phyloP scores from a whole-genome alignment of 2,797 vertebrate genomes.

The Hylomyscus alleni region DNA sequence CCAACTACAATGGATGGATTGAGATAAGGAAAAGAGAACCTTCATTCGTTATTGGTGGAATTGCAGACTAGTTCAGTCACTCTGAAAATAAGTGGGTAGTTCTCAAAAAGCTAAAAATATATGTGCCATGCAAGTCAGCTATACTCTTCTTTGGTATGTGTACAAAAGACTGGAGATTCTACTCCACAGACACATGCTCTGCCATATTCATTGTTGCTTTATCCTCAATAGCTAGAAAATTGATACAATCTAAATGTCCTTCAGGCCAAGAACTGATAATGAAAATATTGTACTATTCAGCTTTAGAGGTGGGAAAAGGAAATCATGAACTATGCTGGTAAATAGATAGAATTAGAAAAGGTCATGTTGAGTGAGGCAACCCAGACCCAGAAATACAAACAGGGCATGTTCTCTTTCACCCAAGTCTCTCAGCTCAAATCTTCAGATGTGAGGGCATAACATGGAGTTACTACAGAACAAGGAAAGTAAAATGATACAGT shows the following conservation, averaged over 20 bases:
- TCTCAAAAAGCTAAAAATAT: neutral
- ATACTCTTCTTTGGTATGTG: neutral
- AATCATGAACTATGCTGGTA: neutral
- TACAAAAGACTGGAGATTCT: neutral
- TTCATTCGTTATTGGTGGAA: neutral
- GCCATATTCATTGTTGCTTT: neutral
- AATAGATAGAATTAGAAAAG: neutral
- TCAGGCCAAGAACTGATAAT: neutral
- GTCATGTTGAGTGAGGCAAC: neutral
- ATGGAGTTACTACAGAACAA: neutral
- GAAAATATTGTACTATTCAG: neutral
- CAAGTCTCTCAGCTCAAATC: neutral
- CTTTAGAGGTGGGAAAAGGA: neutral
- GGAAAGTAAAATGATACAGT: neutral
- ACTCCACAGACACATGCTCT: neutral
- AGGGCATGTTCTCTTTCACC: neutral
- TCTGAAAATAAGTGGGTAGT: neutral
- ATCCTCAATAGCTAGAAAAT: neutral
- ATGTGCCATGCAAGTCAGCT: neutral
- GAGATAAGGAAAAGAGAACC: neutral
- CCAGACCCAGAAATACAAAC: neutral
- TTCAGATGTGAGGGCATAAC: neutral
- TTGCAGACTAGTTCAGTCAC: neutral
- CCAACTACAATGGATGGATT: neutral
- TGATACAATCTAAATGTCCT: neutral